Percentiles rank a stretch among this genome's conserved stretches.
These are phyloP conservation scores for Lucilia sericata DNA, from an alignment of 1,140 invertebrate species.

Conservation along the genomic window DNA sequence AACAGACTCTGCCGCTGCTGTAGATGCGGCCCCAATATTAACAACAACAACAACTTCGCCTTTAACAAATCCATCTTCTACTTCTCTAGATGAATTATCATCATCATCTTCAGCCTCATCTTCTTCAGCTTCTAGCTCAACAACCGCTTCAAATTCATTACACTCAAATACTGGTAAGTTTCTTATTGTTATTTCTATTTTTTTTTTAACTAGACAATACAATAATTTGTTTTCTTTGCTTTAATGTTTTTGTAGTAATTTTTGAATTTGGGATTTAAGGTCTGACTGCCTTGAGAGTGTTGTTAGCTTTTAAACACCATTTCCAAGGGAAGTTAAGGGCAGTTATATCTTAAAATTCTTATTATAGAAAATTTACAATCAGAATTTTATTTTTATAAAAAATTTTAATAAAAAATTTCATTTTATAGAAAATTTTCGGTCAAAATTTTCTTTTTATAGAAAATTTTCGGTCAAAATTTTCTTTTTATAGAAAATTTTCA, in stretches of 20 bases:
- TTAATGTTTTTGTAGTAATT: not conserved
- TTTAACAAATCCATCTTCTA: not conserved
- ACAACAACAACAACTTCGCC: slow-evolving; percentile 29
- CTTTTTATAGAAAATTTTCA: too few relatives aligned
- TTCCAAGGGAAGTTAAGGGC: not conserved
- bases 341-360: not conserved
- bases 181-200: not conserved
- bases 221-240: not conserved
- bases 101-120: not conserved
- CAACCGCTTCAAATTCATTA: slow-evolving; percentile 23
- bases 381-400: too few relatives aligned
- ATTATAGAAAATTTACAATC: too few relatives aligned
- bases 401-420: too few relatives aligned
- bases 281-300: not conserved
- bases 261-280: not conserved
- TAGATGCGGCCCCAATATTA: slow-evolving; percentile 20
- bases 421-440: too few relatives aligned
- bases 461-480: too few relatives aligned
- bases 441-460: too few relatives aligned
- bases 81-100: slow-evolving; percentile 13
- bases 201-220: not conserved
- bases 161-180: slow-evolving; percentile 36
- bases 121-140: not conserved
- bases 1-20: not conserved
- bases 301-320: not conserved